These are phyloP conservation scores for Rallus crepitans DNA, from an alignment of 2,797 vertebrate species.

Conservation along the genomic window DNA sequence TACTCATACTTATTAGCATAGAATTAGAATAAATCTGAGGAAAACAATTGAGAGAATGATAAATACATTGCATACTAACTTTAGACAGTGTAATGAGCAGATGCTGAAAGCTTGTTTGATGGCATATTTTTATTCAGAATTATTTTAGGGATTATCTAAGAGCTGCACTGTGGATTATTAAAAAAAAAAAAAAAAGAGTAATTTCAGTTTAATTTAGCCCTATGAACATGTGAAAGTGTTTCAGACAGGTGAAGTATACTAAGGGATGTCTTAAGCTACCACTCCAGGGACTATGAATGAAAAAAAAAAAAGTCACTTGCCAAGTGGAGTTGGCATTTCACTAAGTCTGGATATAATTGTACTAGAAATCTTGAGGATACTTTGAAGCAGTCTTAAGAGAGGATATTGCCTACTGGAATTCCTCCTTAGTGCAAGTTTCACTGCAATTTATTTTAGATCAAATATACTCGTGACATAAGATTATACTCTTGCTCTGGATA, in stretches of 20 bases:
- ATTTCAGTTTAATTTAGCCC: slow-evolving; percentile 60
- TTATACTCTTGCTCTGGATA: slow-evolving; percentile 31
- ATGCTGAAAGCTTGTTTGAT: slow-evolving; percentile 39
- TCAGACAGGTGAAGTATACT: slow-evolving; percentile 62
- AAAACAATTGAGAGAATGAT: slow-evolving; percentile 52
- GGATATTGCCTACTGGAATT: slow-evolving; percentile 52
- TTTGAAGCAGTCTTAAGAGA: slow-evolving; percentile 66
- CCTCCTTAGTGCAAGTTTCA: slow-evolving; percentile 40
- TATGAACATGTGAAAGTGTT: slow-evolving; percentile 36
- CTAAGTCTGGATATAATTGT: slow-evolving; percentile 63
- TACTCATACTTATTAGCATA: neutral
- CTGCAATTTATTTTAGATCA: slow-evolving; percentile 62
- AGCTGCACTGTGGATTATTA: slow-evolving; percentile 53
- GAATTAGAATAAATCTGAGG: slow-evolving; percentile 32
- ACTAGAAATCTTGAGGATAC: slow-evolving; percentile 54
- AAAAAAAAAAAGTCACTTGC: slow-evolving; percentile 34
- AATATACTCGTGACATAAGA: slow-evolving; percentile 37
- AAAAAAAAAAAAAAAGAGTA: neutral
- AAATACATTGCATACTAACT: slow-evolving; percentile 15
- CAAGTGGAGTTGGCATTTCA: slow-evolving; percentile 55
- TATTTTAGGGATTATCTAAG: slow-evolving; percentile 67
- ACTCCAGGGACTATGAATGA: slow-evolving; percentile 57
- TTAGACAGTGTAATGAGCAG: neutral
- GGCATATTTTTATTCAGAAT: slow-evolving; percentile 64
- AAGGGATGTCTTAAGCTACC: slow-evolving; percentile 54